Evolutionary conservation across 23 tunicate genomes (phyloP).

Genomic region (Aplidium turbinatum): DNA sequence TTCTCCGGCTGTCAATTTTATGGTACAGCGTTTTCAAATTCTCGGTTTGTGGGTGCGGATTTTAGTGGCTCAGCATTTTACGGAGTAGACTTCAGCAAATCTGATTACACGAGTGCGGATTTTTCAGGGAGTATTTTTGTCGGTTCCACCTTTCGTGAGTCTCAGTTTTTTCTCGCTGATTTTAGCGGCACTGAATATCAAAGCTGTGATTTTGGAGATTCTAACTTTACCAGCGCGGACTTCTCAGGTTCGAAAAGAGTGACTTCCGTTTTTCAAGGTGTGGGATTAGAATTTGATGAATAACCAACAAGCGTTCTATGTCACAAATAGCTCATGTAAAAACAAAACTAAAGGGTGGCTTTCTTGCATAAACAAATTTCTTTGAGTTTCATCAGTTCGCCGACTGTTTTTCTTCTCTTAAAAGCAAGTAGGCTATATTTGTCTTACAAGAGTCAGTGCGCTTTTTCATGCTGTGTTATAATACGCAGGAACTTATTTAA

Average conservation of each 20-base stretch:
- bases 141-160: not conserved
- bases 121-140: not conserved
- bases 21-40: not conserved
- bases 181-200: slow-evolving; percentile 2
- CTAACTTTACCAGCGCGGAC: slow-evolving; percentile 17
- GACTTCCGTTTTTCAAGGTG: not conserved
- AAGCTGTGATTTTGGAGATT: slow-evolving; percentile 1
- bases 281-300: not conserved
- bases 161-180: slow-evolving; percentile 1
- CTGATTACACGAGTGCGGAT: slow-evolving; percentile 17
- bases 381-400: too few species aligned
- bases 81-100: slow-evolving; percentile 13
- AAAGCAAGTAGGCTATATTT: too few species aligned
- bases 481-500: too few species aligned
- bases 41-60: slow-evolving; percentile 2
- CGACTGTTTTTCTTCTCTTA: too few species aligned
- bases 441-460: too few species aligned
- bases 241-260: slow-evolving; percentile 1
- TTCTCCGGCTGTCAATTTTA: not conserved
- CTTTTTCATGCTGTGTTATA: too few species aligned
- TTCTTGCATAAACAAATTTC: too few species aligned
- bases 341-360: too few species aligned
- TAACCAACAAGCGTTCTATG: not conserved
- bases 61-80: not conserved
- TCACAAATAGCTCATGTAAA: too few species aligned